phyloP scores from a whole-genome alignment of 2,888 invertebrate species.

The Eustalomyia histrio region DNA sequence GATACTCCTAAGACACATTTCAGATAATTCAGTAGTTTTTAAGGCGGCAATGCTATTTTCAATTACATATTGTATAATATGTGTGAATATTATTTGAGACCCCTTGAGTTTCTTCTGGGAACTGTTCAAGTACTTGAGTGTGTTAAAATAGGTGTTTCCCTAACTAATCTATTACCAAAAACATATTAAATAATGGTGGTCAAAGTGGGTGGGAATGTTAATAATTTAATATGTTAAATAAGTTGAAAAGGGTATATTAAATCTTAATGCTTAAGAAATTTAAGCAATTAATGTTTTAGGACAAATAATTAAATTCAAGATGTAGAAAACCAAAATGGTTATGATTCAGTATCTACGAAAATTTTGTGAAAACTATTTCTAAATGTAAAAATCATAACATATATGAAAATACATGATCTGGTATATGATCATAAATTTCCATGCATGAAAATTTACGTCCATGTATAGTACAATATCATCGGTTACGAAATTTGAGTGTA shows the following conservation, averaged over 20 bases:
- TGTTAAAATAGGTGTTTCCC: constrained; percentile 38
- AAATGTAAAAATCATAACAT: no score
- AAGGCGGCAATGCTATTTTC: not conserved
- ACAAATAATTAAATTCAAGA: no score
- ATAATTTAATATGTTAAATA: constrained; percentile 61
- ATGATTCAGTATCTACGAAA: no score
- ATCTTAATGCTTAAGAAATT: no score
- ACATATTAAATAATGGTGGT: not conserved
- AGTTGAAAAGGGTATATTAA: constrained; percentile 3
- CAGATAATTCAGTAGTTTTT: constrained; percentile 5
- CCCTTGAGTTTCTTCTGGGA: constrained; percentile 30
- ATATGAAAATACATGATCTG: no score
- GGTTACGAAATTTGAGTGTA: no score
- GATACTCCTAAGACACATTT: not conserved
- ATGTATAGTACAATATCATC: no score
- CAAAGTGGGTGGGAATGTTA: constrained; percentile 49
- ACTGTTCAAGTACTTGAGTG: constrained; percentile 30
- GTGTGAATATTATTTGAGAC: constrained; percentile 9
- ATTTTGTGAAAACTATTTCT: no score
- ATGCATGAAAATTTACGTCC: no score
- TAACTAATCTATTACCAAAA: constrained; percentile 49
- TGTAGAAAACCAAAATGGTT: no score
- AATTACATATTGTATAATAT: constrained; percentile 12
- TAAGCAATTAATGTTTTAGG: no score
- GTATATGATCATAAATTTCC: no score